Evolutionary conservation across 2,113 vertebrate genomes (phyloP), one percentile per base, ranked within the genome.

Genomic region (Zootoca vivipara): DNA sequence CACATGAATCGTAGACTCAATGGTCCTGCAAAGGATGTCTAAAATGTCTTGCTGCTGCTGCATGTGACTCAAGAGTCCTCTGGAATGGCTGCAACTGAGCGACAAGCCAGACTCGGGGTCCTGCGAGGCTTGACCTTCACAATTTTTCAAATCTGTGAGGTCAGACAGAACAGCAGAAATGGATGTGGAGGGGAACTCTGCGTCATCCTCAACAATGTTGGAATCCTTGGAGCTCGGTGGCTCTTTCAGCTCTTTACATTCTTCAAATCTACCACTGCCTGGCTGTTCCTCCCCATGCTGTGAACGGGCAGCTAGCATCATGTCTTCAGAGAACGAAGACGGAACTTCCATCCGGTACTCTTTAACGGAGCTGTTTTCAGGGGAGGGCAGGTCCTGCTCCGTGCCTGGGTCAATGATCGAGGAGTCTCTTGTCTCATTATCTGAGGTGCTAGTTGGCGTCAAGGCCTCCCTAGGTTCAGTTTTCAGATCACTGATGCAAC

Each of bases 381-480:
- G 98, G 26, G 98, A 98, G 87, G 99, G 98, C 82, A 97, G 98
- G 87, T 99, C 99, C 94, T 99, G 98, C 93, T 99, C 99, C 0
- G 98, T 99, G 85, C 99, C 99, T 0, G 98, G 99, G 88, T 99
- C 99, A n/a, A 99, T 99, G 89, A 99, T 97, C 0, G 98, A 99
- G 1, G 99, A 99, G 98, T 99, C 99, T 78, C 99, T 97, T 0
- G 98, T 99, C 96, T 99, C 99, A 0, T 98, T 99, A 96, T 99
- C 99, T 0, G 99, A 99, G 85, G 98, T 98, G 97, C 99, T 99
- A 33, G 97, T 96, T 5, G 99, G 98, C n/a, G 98, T 99, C 94
- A 98, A 95, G 1, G 97, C 98, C 94, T 99, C 98, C 92, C 96
- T 97, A 38, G 96, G 95, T 67, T 98, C 98, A 26, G 97, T 95